These are phyloP conservation scores for Collichthys lucidus DNA, from an alignment of 2,113 vertebrate genomes.

Conservation along the genomic window DNA sequence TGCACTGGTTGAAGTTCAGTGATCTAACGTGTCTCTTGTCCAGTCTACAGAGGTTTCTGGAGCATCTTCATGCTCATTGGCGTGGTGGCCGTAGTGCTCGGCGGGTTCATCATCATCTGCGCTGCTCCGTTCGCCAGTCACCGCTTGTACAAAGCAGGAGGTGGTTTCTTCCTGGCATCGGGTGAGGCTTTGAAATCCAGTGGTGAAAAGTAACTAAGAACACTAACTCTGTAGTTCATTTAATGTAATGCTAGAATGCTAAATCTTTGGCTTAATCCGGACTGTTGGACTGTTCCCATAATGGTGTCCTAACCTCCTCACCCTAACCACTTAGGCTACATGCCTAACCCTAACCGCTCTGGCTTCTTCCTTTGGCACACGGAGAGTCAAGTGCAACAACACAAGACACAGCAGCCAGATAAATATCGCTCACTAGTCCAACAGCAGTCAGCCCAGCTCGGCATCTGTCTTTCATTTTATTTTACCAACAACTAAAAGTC, in stretches of 20 bases:
- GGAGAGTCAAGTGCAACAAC: no score
- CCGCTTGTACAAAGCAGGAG: conserved; percentile 92
- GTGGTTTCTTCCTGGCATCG: conserved; percentile 89
- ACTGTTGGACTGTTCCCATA: no score
- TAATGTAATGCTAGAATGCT: background rate
- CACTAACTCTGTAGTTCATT: background rate
- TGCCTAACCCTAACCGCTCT: no score
- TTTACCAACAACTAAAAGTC: no score
- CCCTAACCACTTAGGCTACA: no score
- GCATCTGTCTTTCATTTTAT: no score
- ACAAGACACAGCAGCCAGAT: no score
- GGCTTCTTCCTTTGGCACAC: no score
- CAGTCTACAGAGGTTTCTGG: conserved; percentile 98
- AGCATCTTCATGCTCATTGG: conserved; percentile 94
- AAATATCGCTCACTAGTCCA: no score
- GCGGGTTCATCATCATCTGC: conserved; percentile 94
- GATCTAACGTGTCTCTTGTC: conserved; percentile 21
- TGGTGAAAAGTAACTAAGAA: background rate
- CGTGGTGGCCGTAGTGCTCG: conserved; percentile 86
- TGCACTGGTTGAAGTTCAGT: background rate
- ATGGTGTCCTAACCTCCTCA: no score
- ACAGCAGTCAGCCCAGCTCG: no score
- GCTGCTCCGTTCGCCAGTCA: conserved; percentile 94
- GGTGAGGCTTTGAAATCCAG: conserved; percentile 81
- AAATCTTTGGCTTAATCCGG: no score